Base-by-base conservation (phyloP, 2,113 vertebrate species). In the Hypomesus transpacificus region DNA sequence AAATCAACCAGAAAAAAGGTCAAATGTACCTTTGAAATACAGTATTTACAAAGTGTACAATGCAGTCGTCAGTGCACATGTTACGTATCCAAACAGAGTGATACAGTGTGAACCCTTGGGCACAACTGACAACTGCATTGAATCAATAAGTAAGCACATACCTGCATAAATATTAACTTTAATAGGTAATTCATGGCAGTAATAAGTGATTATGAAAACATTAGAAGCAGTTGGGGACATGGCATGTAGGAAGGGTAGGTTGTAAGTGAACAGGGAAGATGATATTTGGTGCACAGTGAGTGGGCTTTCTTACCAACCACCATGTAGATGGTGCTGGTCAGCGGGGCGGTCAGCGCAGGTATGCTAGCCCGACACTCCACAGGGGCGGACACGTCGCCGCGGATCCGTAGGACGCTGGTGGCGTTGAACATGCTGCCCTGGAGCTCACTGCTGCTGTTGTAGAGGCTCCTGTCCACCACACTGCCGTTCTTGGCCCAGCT, bases 341-440 rank as follows among this genome's bases (percentile, higher is more conserved):
- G 73, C 18, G 89, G 91, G 0, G 22, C 78, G 16, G 53, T 46
- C 20, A 95, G 80, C 17, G 80, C 71, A 57, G 79, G 63, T 71
- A 96, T 76, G 3, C 64, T 60, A 0, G 92, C 94, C 89, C 88
- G 81, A 71, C 96, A 98, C 24, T 86, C 90, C 80, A 98, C 77
- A 0, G 78, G 80, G 3, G 87, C 83, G 1, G 85, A 89, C 39
- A 71, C 70, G 74, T 16, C 59, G 0, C 92, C 93, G 14, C 75
- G 88, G 74, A 95, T 69, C 3, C 52, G 84, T 68, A 96, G 86
- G 8, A 89, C 61, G 69, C 94, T 97, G 82, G 79, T 86, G 57
- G 87, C 79, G 76, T 91, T 90, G 14, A 87, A 84, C 68, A 68
- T 72, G 17, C 26, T 56, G 0, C 87, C 86, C 0, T 82, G 61